Base-by-base conservation (phyloP, 2,888 invertebrate genomes). In the Tetranychus piercei region DNA sequence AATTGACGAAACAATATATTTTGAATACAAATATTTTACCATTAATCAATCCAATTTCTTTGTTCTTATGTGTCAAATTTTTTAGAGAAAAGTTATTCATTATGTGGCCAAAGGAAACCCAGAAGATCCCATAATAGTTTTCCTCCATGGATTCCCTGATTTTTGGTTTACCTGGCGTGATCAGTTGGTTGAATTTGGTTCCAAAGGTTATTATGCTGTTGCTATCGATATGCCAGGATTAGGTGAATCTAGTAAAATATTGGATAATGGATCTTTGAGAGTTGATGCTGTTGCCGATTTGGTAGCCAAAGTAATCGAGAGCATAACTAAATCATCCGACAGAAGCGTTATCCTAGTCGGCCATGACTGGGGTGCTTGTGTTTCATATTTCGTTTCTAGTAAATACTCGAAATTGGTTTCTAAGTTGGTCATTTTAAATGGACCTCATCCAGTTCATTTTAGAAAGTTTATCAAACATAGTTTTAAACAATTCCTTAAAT, bases 221-320 rank as follows among this genome's bases (percentile, higher is more conserved):
- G 89, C 89, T 22, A 81, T 90, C 72, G 90, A 90, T 82, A 83
- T 89, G 79, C 88, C 90, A 81, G 91, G 91, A 34, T 90, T 89
- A 80, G 89, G 89, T 1, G 89, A 89, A 80, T 89, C 89, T 0
- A 90, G 90, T 79, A 89, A 89, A 80, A 90, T 90, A 6, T 80
- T 82, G 55, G 55, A 55, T 15, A 55, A 55, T 15, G 55, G 55
- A 15, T 86, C 86, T 77, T 82, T 86, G 66, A 82, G 84, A 71
- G 84, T 85, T 67, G 90, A 90, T 81, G 83, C 82, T 74, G 83
- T 88, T 71, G 84, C 86, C 72, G 83, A 83, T 75, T 81, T 90
- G 44, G 82, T 88, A 7, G 85, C 86, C 23, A 90, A 90, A 81
- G 81, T 90, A 9, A 84, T 85, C 76, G 86, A 88, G 79, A 85